Evolutionary conservation across 35 echinoderm and acorn worm genomes (phyloP).

Genomic region (Anneissia japonica): DNA sequence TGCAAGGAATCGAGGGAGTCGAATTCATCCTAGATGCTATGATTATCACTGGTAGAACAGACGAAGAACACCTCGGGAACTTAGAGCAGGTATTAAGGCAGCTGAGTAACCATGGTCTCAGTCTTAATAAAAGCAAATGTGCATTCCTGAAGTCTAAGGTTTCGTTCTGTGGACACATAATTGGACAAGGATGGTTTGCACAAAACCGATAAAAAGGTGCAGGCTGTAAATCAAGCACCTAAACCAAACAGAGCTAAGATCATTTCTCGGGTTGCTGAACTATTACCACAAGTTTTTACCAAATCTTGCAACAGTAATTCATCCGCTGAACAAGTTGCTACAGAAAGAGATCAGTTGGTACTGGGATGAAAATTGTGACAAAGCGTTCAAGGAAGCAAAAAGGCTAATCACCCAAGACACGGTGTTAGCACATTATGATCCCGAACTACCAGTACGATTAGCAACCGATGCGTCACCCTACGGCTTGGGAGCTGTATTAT

Average conservation of each 20-base stretch:
- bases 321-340: conserved; percentile 8
- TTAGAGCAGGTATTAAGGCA: no score
- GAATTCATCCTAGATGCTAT: no score
- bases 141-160: no score
- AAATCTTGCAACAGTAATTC: not conserved
- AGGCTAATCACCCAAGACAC: conserved; percentile 2
- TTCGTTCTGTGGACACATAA: no score
- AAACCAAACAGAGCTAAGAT: no score
- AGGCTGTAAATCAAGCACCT: no score
- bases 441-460: conserved; percentile 16
- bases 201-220: no score
- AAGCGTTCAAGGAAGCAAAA: conserved; percentile 34
- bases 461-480: conserved; percentile 42
- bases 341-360: not conserved
- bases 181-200: no score
- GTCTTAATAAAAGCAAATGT: no score
- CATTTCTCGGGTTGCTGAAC: conserved; percentile 6
- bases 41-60: no score
- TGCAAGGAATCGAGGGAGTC: conserved; percentile 3
- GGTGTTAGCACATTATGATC: conserved; percentile 41
- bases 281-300: not conserved
- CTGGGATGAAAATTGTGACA: not conserved
- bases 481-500: conserved; percentile 37
- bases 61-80: no score
- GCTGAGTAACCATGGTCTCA: no score